phyloP scores from a whole-genome alignment of 2,888 invertebrate species.

The Mimas tiliae region DNA sequence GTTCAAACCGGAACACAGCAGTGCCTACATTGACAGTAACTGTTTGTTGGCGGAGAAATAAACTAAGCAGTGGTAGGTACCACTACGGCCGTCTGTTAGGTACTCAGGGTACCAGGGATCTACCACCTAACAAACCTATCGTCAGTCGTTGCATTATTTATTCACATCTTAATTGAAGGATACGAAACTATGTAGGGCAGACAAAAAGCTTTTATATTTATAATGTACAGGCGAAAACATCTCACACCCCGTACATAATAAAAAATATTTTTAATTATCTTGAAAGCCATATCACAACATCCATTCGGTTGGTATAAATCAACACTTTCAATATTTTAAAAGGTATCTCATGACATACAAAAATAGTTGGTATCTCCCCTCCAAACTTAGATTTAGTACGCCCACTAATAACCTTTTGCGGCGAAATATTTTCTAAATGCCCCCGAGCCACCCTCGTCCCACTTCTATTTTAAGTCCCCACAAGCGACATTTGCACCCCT shows the following conservation, averaged over 20 bases:
- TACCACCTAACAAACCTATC: too few species aligned
- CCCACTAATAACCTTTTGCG: constrained; percentile 39
- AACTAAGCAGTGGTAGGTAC: too few species aligned
- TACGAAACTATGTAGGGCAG: too few species aligned
- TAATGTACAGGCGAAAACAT: not conserved
- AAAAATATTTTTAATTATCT: not conserved
- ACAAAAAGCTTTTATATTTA: too few species aligned
- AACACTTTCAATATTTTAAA: not conserved
- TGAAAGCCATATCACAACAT: not conserved
- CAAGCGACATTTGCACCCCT: constrained; percentile 66
- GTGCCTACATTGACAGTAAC: too few species aligned
- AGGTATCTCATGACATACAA: constrained; percentile 18
- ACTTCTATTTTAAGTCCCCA: constrained; percentile 61
- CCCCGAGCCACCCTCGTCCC: constrained; percentile 54
- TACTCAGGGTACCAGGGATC: too few species aligned
- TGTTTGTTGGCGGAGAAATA: too few species aligned
- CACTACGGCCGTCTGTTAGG: too few species aligned
- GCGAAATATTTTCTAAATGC: constrained; percentile 54
- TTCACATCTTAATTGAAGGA: too few species aligned
- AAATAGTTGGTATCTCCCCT: constrained; percentile 19
- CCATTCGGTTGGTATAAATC: not conserved
- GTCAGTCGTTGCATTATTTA: too few species aligned
- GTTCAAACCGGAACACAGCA: too few species aligned
- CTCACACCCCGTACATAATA: not conserved
- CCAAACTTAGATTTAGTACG: constrained; percentile 30